Base-by-base conservation (phyloP, 2,888 invertebrate species). In the Dinocampus coccinellae region DNA sequence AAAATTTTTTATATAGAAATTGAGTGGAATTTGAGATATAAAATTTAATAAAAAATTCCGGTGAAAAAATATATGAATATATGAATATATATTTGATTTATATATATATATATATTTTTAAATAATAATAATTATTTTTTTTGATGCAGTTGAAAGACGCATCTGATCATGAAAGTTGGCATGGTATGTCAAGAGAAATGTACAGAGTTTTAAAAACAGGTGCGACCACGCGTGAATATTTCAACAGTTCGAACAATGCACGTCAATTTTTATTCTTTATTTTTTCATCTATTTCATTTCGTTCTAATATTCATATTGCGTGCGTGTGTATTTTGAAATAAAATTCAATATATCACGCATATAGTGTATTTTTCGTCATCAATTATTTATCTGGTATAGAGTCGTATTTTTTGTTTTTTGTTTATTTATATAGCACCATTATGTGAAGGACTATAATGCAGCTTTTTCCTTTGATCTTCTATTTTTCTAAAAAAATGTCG, bases 141-240 rank as follows among this genome's bases (percentile, higher is more conserved):
- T 62, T 10, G 10, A 11, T 39, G 39, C 16, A 34, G 24, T 10
- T 13, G 61, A 62, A 3, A 24, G 34, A 26, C 61, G 42, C 4
- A 62, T 39, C 3, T 62, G 0, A 13, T 13, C 7, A 22, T 11
- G 36, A n/a, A 3, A 13, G 13, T 62, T 9, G 24, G 33, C 34
- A n/a, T n/a, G 6, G 58, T 29, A 29, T 10, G n/a, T 58, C 13
- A 33, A 58, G 16, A 24, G 9, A 47, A 4, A n/a, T 4, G 26
- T 16, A 60, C 34, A 52, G 39, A 62, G 42, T 16, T 36, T 10
- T 64, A 34, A 22, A 65, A 65, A 65, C 36, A 55, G 24, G 65
- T 65, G 65, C 55, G 36, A 65, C 36, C 55, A 55, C 65, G 55
- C 36, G 36, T 65, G 55, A 65, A 65, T 65, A 65, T 65, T 52